Base-by-base conservation (phyloP, 2,888 invertebrate species). In the Ferdinandea cuprea region DNA sequence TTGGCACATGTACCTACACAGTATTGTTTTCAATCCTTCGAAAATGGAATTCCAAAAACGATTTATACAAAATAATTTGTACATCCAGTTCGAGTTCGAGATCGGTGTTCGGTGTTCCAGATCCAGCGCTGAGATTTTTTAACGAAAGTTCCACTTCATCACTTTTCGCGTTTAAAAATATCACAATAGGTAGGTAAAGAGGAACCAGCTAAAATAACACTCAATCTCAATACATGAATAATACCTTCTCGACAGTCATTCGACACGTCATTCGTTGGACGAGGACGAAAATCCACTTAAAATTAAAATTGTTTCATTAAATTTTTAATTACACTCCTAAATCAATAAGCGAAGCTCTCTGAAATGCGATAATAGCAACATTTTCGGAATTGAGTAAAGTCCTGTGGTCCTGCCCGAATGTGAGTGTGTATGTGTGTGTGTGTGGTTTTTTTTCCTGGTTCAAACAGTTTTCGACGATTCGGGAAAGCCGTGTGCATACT, bases 261-360 rank as follows among this genome's bases (percentile, higher is more conserved):
- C 25, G 5, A 32, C 69, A 69, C 56, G 37, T 56, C 74, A 71
- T 25, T n/a, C n/a, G 42, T 11, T 42, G 59, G 19, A 19, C 9
- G 9, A 54, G 72, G 46, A 66, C 40, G 63, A 48, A 69, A 74
- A 79, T 79, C 74, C 65, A 84, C 79, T 84, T 79, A 79, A 84
- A 84, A 79, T 79, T 73, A 69, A 84, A 84, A 84, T 79, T 84
- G 84, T 79, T 84, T 84, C 84, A 84, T 84, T 84, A 79, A 79
- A 79, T 74, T 79, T 84, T 84, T 79, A 84, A 84, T 84, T 84
- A 84, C 84, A 74, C 59, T 79, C 69, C 84, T 84, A 84, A 78
- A 84, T 84, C 84, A 84, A 84, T 84, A 74, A 83, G 72, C 61
- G 72, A 35, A 42, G 63, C 63, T 78, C 63, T 78, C 56, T 73